Conservation (phyloP, 2,797 vertebrate genomes). For the Hydrocynus forskahlii region DNA sequence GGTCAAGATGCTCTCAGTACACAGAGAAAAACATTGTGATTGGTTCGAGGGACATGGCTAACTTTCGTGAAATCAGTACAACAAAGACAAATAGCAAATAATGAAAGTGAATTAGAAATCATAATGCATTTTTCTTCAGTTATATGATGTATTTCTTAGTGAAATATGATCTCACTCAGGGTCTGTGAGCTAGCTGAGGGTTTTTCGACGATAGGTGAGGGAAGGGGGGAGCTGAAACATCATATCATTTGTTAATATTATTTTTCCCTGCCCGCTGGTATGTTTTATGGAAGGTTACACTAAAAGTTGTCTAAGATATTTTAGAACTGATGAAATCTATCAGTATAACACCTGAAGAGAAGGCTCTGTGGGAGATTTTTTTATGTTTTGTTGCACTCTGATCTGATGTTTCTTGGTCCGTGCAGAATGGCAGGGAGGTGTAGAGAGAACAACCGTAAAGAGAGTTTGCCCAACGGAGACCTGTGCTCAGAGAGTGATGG, state of each 20-base stretch:
- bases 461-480: slow-evolving; percentile 72
- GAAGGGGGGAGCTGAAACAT: not conserved
- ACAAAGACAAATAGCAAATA: too few relatives aligned
- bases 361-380: not conserved
- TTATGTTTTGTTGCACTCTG: not conserved
- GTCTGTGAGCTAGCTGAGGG: too few relatives aligned
- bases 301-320: too few relatives aligned
- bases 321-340: not conserved
- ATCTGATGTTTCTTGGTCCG: not conserved
- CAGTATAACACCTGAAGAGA: not conserved
- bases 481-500: slow-evolving; percentile 66
- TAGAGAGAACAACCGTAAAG: slow-evolving; percentile 73
- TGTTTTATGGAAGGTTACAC: too few relatives aligned
- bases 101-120: not conserved
- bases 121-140: not conserved
- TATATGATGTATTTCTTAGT: not conserved
- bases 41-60: not conserved
- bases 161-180: not conserved
- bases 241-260: not conserved
- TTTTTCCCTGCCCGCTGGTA: not conserved
- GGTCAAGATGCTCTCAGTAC: not conserved
- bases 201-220: too few relatives aligned
- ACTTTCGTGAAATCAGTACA: not conserved
- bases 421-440: slow-evolving; percentile 77
- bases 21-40: not conserved